Conservation (phyloP, 2,113 vertebrate genomes). For the Chaetura pelagica region DNA sequence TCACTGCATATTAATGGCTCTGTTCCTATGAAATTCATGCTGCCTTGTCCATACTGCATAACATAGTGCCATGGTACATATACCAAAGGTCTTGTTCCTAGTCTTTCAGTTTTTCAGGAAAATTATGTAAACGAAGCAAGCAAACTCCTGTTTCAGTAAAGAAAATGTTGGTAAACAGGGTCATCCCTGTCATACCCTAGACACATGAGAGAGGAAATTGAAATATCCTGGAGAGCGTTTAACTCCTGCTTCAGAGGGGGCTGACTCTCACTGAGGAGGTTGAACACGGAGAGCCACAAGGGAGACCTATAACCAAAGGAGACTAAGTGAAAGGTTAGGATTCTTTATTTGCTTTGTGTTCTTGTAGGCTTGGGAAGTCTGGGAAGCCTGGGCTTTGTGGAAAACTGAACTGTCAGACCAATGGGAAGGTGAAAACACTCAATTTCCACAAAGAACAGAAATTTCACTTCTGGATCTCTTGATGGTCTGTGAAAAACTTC, state of each 20-base stretch:
- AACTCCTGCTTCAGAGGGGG: not conserved
- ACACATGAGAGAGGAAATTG: not conserved
- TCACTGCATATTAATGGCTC: not conserved
- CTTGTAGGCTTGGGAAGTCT: not conserved
- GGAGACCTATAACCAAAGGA: not conserved
- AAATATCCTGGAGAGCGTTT: not conserved
- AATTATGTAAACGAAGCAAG: not conserved
- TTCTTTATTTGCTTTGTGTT: not conserved
- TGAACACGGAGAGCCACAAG: not conserved
- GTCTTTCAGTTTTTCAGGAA: constrained; percentile 31
- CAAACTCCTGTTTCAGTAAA: not conserved
- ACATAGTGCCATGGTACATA: not conserved
- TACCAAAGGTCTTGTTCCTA: not conserved
- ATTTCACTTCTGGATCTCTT: not conserved
- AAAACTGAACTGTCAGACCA: not conserved
- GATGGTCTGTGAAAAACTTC: not conserved
- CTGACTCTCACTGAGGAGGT: not conserved
- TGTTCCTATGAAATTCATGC: not conserved
- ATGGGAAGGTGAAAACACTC: rapidly evolving
- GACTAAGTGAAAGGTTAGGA: not conserved
- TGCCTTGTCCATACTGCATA: not conserved
- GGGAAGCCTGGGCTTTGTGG: not conserved
- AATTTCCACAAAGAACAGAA: not conserved
- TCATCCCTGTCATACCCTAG: not conserved
- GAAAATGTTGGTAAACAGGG: not conserved